A percentile compares a stretch with the other conserved stretches of the same genome.
These are phyloP conservation scores for Heliconius aoede DNA, from an alignment of 2,888 invertebrate species.

Conservation along the genomic window DNA sequence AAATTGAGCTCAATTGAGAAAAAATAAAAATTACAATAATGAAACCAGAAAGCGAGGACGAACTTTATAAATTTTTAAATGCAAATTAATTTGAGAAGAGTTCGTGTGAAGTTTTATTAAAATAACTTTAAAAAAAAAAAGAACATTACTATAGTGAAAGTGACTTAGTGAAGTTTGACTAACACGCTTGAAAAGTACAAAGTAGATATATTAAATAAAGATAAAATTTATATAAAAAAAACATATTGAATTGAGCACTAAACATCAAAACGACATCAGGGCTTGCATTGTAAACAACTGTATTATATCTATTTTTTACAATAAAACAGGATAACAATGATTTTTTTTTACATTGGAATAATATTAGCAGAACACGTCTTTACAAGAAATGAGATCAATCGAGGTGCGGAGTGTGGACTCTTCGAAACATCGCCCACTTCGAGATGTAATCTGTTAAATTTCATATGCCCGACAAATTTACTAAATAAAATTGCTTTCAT, in stretches of 20 bases:
- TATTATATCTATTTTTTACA: not conserved
- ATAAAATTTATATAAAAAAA: too few species aligned
- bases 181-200: too few species aligned
- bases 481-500: not conserved
- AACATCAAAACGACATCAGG: not conserved
- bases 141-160: not conserved
- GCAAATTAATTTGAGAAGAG: slow-evolving; percentile 6
- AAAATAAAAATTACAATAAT: not conserved
- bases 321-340: not conserved
- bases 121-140: not conserved
- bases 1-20: not conserved
- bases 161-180: not conserved
- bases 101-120: not conserved
- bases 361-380: not conserved
- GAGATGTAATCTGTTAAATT: slow-evolving; percentile 10
- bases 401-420: not conserved
- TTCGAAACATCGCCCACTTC: not conserved
- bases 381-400: slow-evolving; percentile 8
- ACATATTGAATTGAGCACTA: not conserved
- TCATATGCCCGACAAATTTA: slow-evolving; percentile 3
- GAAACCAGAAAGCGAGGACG: not conserved
- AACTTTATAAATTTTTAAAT: not conserved
- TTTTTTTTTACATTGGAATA: not conserved
- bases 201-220: not conserved
- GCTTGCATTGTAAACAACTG: not conserved